These are phyloP conservation scores for Oplegnathus fasciatus DNA, from an alignment of 2,113 vertebrate genomes.

Conservation along the genomic window DNA sequence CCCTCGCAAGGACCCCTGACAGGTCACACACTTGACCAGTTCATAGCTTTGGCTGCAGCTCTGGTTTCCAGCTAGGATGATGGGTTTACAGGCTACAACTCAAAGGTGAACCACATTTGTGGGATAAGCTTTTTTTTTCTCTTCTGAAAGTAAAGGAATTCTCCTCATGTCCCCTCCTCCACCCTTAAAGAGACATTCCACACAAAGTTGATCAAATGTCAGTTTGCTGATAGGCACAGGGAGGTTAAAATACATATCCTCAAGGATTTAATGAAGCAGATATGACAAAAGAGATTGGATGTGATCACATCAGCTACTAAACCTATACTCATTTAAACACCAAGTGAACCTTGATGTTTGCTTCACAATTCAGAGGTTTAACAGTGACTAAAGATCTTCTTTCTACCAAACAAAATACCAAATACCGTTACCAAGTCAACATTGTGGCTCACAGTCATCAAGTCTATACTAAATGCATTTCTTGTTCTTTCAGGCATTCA, in stretches of 20 bases:
- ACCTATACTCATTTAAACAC: background rate
- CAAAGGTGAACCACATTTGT: slow-evolving; percentile 70
- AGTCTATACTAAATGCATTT: slow-evolving; percentile 13
- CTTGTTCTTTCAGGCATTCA: background rate
- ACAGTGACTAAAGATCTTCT: slow-evolving; percentile 11
- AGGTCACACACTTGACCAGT: slow-evolving; percentile 76
- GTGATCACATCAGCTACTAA: slow-evolving; percentile 9
- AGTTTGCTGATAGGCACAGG: slow-evolving; percentile 3
- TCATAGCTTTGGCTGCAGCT: slow-evolving; percentile 58
- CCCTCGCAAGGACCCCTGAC: slow-evolving; percentile 64
- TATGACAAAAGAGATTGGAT: slow-evolving; percentile 9
- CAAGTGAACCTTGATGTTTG: background rate
- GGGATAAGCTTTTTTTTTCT: slow-evolving; percentile 50
- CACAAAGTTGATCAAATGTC: slow-evolving; percentile 54
- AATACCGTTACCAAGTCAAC: background rate
- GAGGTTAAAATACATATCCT: background rate
- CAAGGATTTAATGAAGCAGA: background rate
- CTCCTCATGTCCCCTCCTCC: slow-evolving; percentile 30
- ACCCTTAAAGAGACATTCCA: slow-evolving; percentile 48
- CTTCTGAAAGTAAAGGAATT: slow-evolving; percentile 57
- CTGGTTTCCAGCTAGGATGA: slow-evolving; percentile 59
- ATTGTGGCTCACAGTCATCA: background rate
- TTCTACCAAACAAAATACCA: slow-evolving; percentile 15
- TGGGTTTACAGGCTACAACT: slow-evolving; percentile 57
- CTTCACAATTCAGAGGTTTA: background rate